phyloP scores from a whole-genome alignment of 1,140 invertebrate genomes.

The Drosophila sulfurigaster region DNA sequence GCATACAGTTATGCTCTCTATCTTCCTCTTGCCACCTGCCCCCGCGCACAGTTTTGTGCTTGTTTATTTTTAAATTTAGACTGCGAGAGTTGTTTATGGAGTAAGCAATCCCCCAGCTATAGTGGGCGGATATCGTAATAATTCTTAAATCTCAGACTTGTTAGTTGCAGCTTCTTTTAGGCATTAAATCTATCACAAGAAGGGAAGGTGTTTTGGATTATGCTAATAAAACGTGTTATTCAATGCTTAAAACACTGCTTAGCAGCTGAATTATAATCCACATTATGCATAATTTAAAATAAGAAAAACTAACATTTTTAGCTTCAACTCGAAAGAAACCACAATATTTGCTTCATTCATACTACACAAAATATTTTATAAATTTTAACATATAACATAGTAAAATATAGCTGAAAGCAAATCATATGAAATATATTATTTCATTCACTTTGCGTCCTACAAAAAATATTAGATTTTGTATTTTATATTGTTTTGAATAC shows the following conservation, averaged over 20 bases:
- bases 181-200: neutral
- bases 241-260: neutral
- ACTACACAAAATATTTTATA: too few relatives aligned
- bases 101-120: slow-evolving; percentile 7
- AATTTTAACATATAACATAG: too few relatives aligned
- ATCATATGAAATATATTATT: too few relatives aligned
- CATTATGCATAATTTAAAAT: neutral
- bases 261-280: neutral
- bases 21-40: neutral
- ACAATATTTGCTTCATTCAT: too few relatives aligned
- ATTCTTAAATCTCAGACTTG: slow-evolving; percentile 13
- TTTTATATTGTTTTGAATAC: too few relatives aligned
- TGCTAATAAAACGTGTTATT: neutral
- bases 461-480: too few relatives aligned
- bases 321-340: too few relatives aligned
- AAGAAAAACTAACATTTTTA: neutral
- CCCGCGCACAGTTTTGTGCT: neutral
- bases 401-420: too few relatives aligned
- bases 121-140: slow-evolving; percentile 7
- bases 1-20: slow-evolving; percentile 8
- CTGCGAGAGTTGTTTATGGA: slow-evolving; percentile 39
- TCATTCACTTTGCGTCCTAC: too few relatives aligned
- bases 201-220: neutral
- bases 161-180: neutral
- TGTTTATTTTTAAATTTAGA: slow-evolving; percentile 21